Percentiles rank a stretch among this genome's conserved stretches.
These are phyloP conservation scores for Marmota monax DNA, from an alignment of 2,113 vertebrate species.

Conservation along the genomic window DNA sequence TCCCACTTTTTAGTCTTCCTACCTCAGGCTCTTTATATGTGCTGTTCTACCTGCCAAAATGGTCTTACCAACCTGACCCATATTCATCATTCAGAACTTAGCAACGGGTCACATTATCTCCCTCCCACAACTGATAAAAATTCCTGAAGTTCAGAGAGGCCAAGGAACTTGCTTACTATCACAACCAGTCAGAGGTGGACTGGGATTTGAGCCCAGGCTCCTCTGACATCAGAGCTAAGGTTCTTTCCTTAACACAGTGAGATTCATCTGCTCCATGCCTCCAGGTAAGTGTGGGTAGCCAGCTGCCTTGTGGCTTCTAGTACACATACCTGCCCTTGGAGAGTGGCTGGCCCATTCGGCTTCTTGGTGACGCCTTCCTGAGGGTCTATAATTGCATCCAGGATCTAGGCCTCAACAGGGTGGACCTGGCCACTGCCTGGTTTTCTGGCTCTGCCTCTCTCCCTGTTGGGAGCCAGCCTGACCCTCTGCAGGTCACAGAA, in stretches of 20 bases:
- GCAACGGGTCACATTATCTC: background rate
- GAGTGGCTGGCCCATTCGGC: slow-evolving; percentile 69
- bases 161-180: too few species aligned
- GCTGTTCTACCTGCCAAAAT: background rate
- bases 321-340: slow-evolving; percentile 76
- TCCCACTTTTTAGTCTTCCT: background rate
- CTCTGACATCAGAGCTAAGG: background rate
- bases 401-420: slow-evolving; percentile 57
- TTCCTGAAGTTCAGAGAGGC: too few species aligned
- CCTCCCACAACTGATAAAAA: background rate
- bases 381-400: slow-evolving; percentile 77
- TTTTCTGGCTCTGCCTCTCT: slow-evolving; percentile 3
- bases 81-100: background rate
- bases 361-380: slow-evolving; percentile 80
- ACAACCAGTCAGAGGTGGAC: background rate
- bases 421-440: slow-evolving; percentile 72
- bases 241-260: background rate
- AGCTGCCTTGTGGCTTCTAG: slow-evolving; percentile 79
- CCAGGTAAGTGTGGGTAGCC: background rate
- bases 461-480: background rate
- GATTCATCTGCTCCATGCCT: background rate
- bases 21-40: background rate
- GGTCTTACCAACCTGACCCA: background rate
- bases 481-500: background rate
- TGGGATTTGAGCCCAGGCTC: background rate